Evolutionary conservation across 2,888 invertebrate species (phyloP), one percentile per base, ranked within the genome.

Genomic region (Lasioglossum malachurum): DNA sequence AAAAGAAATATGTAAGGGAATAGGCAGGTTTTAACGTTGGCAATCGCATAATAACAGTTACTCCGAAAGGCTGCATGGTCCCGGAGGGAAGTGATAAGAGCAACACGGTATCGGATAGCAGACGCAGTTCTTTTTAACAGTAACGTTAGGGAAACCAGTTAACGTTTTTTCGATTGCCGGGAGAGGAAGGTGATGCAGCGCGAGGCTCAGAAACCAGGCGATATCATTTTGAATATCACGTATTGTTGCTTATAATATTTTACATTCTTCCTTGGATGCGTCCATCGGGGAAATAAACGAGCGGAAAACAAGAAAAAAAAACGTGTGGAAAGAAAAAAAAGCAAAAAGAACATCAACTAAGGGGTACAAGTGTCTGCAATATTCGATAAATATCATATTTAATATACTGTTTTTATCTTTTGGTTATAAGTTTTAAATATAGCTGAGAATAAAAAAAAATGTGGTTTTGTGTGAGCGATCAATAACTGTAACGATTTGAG

Each of bases 331-430:
- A 23, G 53, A 53, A 53, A 12, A n/a, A 78, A 84, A 78, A n/a
- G 75, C 46, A 85, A 84, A 85, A 85, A 80, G 75, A 85, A 72
- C 84, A 85, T 88, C 81, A 81, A 82, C 75, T 80, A 75, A 84
- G 78, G 80, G 83, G 83, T 87, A 87, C 85, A 83, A 88, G 69
- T 82, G 75, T 87, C 78, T 86, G 89, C 89, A 88, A 90, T 90
- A 87, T 88, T 75, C 87, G 84, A 83, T 80, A 87, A 44, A 87
- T 82, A 89, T 85, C 85, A 87, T 79, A 84, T 87, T 87, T 90
- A 88, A 87, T 87, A 90, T 82, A 81, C 76, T 38, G 67, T 91
- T 84, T 83, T 83, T 80, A 87, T 89, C 77, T 76, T 86, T 87
- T 87, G 80, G 60, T 84, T 82, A 86, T 82, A 79, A 90, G 81